A percentile compares a stretch with the other conserved stretches of the same genome.
These are phyloP conservation scores for Diaperis boleti DNA, from an alignment of 2,888 invertebrate genomes.

Conservation along the genomic window DNA sequence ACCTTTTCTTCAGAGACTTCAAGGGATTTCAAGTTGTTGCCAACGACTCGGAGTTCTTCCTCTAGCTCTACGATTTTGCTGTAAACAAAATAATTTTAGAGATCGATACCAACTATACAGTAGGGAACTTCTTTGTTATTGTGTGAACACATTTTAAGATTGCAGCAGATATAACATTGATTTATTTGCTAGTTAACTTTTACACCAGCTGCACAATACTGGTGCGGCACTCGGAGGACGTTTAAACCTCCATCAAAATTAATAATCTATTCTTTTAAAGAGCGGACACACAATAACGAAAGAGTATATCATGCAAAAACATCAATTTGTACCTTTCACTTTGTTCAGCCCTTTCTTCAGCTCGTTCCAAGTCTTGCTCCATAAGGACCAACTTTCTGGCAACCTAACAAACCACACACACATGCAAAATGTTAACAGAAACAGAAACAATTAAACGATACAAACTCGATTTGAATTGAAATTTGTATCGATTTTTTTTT, in stretches of 20 bases:
- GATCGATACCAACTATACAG: background rate
- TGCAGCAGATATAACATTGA: too few species aligned
- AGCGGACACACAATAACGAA: background rate
- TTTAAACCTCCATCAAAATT: too few species aligned
- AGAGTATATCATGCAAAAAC: slow-evolving; percentile 9
- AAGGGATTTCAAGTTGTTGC: slow-evolving; percentile 99
- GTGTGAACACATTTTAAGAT: too few species aligned
- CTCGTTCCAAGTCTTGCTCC: slow-evolving; percentile 99
- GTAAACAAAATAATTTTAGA: slow-evolving; percentile 54
- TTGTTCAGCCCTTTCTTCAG: slow-evolving; percentile 97
- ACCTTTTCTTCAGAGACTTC: slow-evolving; percentile 99
- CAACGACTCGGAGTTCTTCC: slow-evolving; percentile 99
- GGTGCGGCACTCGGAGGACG: too few species aligned
- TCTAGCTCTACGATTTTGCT: slow-evolving; percentile 99
- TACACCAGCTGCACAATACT: too few species aligned
- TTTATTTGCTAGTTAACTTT: too few species aligned
- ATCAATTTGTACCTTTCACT: slow-evolving; percentile 84
- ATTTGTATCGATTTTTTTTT: slow-evolving; percentile 7
- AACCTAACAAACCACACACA: slow-evolving; percentile 80
- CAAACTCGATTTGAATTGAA: too few species aligned
- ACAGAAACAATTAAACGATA: slow-evolving; percentile 40
- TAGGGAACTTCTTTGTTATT: background rate
- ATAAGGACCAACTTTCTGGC: slow-evolving; percentile 99
- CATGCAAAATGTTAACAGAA: slow-evolving; percentile 61
- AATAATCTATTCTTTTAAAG: too few species aligned